Conservation (phyloP, 2,797 vertebrate species). For the Tokudaia tokunoshimensis region DNA sequence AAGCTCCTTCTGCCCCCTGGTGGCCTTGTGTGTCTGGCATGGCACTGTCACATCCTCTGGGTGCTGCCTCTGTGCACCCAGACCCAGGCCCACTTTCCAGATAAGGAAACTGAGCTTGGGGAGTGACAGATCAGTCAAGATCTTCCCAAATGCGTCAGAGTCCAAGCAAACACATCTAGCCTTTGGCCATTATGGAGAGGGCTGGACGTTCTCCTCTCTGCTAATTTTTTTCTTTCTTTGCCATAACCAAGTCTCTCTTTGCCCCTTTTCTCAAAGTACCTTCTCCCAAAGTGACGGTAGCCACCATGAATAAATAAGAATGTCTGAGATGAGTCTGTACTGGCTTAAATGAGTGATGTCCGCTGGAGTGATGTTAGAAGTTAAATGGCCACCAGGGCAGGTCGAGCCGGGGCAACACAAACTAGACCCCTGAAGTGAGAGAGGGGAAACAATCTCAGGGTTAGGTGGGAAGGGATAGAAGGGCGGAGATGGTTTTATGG, state of each 20-base stretch:
- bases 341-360: not conserved
- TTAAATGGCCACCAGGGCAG: not conserved
- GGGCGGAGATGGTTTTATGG: not conserved
- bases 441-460: not conserved
- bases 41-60: rapidly evolving
- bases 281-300: not conserved
- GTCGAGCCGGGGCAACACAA: not conserved
- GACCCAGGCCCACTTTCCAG: not conserved
- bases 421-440: no score
- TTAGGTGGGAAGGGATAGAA: not conserved
- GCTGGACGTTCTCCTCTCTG: not conserved
- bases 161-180: not conserved
- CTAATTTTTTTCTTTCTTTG: not conserved
- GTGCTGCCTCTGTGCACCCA: not conserved
- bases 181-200: not conserved
- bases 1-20: not conserved
- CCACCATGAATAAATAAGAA: not conserved
- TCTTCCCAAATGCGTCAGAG: not conserved
- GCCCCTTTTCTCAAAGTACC: not conserved
- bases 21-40: not conserved
- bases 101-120: not conserved
- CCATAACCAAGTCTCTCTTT: no score
- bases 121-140: not conserved
- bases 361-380: not conserved
- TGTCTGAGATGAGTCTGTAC: not conserved